Percentiles rank a stretch among this genome's conserved stretches.
These are phyloP conservation scores for Argentina silus DNA, from an alignment of 2,797 vertebrate species.

Conservation along the genomic window DNA sequence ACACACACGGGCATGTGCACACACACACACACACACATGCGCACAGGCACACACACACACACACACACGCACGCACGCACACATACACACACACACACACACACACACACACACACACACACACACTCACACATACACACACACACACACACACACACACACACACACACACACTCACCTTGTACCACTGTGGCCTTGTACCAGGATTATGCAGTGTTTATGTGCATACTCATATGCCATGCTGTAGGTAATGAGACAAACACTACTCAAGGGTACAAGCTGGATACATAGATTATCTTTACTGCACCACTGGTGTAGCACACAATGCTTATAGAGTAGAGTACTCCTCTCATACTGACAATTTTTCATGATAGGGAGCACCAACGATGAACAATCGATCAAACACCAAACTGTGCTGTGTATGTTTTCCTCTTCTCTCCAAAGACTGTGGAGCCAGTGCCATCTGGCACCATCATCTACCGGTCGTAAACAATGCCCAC, in stretches of 20 bases:
- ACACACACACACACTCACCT: not conserved
- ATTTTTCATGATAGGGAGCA: not conserved
- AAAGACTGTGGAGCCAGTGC: constrained; percentile 61
- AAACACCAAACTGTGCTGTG: constrained; percentile 57
- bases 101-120: constrained; percentile 1
- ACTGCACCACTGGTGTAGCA: not conserved
- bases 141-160: not conserved
- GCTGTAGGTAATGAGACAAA: constrained; percentile 2
- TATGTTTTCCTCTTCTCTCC: constrained; percentile 27
- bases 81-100: not conserved
- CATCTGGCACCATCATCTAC: constrained; percentile 67
- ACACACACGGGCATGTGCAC: not conserved
- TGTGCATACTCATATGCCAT: constrained; percentile 6
- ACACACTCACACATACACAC: not conserved
- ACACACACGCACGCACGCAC: not conserved
- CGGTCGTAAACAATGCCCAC: constrained; percentile 58
- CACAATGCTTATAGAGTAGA: not conserved
- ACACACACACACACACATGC: not conserved
- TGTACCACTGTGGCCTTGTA: not conserved
- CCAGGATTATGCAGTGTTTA: not conserved
- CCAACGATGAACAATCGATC: constrained; percentile 46
- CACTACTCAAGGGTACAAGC: not conserved
- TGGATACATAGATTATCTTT: not conserved
- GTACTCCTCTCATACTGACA: not conserved
- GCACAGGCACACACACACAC: not conserved